phyloP scores from a whole-genome alignment of 2,888 invertebrate species.

The Amphipyra tragopoginis region DNA sequence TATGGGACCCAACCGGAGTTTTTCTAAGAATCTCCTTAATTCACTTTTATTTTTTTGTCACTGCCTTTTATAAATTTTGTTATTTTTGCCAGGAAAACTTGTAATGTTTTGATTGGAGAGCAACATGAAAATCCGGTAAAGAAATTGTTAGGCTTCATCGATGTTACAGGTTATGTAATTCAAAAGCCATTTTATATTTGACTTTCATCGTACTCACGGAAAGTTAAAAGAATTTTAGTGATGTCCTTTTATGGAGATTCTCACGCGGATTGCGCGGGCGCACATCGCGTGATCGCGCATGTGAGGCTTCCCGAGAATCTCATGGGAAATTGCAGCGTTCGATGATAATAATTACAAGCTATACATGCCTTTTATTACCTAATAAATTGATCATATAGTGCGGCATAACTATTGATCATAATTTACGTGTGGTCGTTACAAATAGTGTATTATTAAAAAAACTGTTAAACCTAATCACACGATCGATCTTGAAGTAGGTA shows the following conservation, averaged over 20 bases:
- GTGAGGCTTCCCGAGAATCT: constrained; percentile 73
- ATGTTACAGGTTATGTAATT: background rate
- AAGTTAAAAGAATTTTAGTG: constrained; percentile 47
- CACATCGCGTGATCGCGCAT: constrained; percentile 74
- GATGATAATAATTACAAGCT: constrained; percentile 45
- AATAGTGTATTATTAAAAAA: constrained; percentile 8
- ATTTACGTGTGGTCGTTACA: constrained; percentile 2
- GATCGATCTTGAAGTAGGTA: constrained; percentile 24
- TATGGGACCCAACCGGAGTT: constrained; percentile 20
- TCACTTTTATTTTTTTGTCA: constrained; percentile 7
- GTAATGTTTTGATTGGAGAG: constrained; percentile 19
- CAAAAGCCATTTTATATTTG: background rate
- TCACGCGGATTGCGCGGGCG: constrained; percentile 69
- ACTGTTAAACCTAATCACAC: constrained; percentile 17
- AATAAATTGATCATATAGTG: constrained; percentile 18
- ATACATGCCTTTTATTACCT: constrained; percentile 28
- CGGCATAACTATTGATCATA: constrained; percentile 4
- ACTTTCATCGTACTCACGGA: constrained; percentile 10
- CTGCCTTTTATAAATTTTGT: constrained; percentile 15
- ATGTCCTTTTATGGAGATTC: constrained; percentile 59
- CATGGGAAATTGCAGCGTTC: constrained; percentile 72
- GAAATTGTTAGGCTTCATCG: constrained; percentile 19
- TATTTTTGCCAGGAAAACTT: constrained; percentile 14
- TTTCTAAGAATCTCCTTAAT: constrained; percentile 42
- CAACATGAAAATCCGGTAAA: constrained; percentile 15